Evolutionary conservation across 35 echinoderm and acorn worm species (phyloP), one percentile per base, ranked within the genome.

Genomic region (Lytechinus variegatus): DNA sequence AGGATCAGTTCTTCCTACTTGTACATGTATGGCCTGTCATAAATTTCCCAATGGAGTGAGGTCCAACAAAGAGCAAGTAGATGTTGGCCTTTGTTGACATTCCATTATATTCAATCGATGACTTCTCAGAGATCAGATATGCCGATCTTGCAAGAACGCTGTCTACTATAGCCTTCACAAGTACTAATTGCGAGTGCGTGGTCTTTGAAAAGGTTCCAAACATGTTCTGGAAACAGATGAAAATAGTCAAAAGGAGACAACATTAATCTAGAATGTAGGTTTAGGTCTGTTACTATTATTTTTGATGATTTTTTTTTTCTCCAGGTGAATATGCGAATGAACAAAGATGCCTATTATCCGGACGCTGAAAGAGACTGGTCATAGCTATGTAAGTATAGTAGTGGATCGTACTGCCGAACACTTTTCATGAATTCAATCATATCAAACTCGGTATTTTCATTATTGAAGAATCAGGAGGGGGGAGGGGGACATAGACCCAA

Each of bases 381-480:
- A 52, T 24, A 89, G 87, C 87, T 89, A 89, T 27, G 87, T 89
- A 89, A 89, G 87, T 89, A 53, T 89, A 89, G 11, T 56, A 44
- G 33, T 44, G 33, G 33, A 44, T 44, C 33, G 33, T 44, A 44
- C 0, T 44, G 2, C 33, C 33, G 2, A 44, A 44, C 33, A 44
- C 33, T 44, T 44, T 44, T 44, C 33, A 44, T 44, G 33, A 44
- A 44, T 44, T 44, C 33, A 44, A 44, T 44, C 33, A 44, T 44
- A 2, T 44, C 33, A 44, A 44, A 44, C 33, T 44, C 33, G 2
- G 2, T 44, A 44, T 44, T 44, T 44, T 44, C 33, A 0, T 44
- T 44, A 2, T 44, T 44, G 33, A 44, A 44, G 33, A 44, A 44
- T 44, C 33, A 2, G 33, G 33, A 2, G 33, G 33, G 33, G 33